phyloP scores from a whole-genome alignment of 2,888 invertebrate species.

The Sesia bembeciformis region DNA sequence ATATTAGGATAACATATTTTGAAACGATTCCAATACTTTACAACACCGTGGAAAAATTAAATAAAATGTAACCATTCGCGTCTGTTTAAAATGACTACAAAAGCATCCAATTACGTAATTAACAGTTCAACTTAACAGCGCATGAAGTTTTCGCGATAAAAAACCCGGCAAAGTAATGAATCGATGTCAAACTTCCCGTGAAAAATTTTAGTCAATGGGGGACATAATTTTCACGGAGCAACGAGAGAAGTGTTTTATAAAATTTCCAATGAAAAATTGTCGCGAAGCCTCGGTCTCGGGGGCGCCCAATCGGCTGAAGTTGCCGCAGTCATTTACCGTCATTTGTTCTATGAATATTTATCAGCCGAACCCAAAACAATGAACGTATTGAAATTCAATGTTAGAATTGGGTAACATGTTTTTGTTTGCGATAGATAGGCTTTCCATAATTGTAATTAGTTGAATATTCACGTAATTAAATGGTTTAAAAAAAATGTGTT shows the following conservation, averaged over 20 bases:
- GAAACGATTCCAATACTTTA: no score
- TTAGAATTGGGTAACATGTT: conserved; percentile 33
- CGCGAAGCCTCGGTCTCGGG: conserved; percentile 25
- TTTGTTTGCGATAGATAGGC: conserved; percentile 14
- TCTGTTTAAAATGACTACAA: no score
- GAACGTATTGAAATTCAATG: conserved; percentile 40
- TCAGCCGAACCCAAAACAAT: conserved; percentile 54
- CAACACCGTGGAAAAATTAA: no score
- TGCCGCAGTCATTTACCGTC: conserved; percentile 44
- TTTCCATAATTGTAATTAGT: conserved; percentile 2
- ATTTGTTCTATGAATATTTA: conserved; percentile 67
- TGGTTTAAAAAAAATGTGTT: no score
- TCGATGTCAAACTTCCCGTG: conserved; percentile 69
- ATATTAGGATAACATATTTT: no score
- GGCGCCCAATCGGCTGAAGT: conserved; percentile 33
- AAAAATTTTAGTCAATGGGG: conserved; percentile 68
- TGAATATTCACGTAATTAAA: no score
- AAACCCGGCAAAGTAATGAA: conserved; percentile 62
- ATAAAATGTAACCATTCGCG: no score
- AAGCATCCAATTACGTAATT: conserved; percentile 26
- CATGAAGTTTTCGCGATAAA: conserved; percentile 54
- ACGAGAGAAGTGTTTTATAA: conserved; percentile 53
- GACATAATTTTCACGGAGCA: conserved; percentile 60
- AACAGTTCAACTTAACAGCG: conserved; percentile 52
- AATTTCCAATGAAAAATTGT: conserved; percentile 57